Evolutionary conservation across 2,888 invertebrate species (phyloP).

Genomic region (Leucoma salicis): DNA sequence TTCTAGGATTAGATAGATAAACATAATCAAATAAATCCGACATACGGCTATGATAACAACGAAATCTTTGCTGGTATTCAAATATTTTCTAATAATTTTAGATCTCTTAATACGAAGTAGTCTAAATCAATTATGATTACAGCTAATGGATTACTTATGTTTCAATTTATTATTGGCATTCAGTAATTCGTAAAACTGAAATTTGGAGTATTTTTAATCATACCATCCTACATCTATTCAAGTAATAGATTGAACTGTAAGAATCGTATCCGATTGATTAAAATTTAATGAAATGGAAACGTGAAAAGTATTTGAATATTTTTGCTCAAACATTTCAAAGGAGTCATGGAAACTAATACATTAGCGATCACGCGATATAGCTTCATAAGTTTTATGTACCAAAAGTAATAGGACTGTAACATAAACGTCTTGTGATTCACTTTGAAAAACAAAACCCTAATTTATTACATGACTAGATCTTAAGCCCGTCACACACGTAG

Average conservation of each 20-base stretch:
- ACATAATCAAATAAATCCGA: too few relatives aligned
- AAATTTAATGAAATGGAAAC: conserved; percentile 3
- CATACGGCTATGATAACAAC: not conserved
- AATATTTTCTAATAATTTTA: not conserved
- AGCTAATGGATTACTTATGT: conserved; percentile 1
- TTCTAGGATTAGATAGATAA: too few relatives aligned
- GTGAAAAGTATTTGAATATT: not conserved
- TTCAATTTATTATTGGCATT: not conserved
- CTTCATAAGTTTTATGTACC: too few relatives aligned
- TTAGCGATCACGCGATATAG: too few relatives aligned
- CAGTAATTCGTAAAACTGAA: too few relatives aligned
- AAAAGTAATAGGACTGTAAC: too few relatives aligned
- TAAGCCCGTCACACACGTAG: too few relatives aligned
- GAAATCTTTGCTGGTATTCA: not conserved
- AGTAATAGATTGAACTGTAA: not conserved
- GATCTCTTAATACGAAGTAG: not conserved
- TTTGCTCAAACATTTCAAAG: not conserved
- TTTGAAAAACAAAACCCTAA: too few relatives aligned
- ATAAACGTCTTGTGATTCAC: too few relatives aligned
- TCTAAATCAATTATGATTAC: conserved; percentile 6
- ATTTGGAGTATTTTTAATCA: too few relatives aligned
- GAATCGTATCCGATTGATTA: not conserved
- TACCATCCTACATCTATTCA: not conserved
- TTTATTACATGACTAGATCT: too few relatives aligned
- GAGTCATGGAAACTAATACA: not conserved